A percentile compares a stretch with the other conserved stretches of the same genome.
Evolutionary conservation across 2,888 invertebrate species (phyloP).

Genomic region (Cataglyphis cursor): DNA sequence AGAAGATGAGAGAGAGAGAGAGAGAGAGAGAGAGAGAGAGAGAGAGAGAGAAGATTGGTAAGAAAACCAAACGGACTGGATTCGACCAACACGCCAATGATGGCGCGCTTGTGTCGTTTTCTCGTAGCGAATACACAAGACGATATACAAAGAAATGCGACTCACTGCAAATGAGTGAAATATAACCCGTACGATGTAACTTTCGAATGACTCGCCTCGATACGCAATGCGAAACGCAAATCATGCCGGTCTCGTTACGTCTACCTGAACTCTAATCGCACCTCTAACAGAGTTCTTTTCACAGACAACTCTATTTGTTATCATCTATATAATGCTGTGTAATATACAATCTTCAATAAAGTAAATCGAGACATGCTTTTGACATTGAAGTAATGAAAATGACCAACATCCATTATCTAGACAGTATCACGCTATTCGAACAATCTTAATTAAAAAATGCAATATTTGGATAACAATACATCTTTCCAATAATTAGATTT

Average conservation of each 20-base stretch:
- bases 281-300: slow-evolving; percentile 24
- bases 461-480: background rate
- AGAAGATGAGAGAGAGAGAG: slow-evolving; percentile 9
- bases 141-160: slow-evolving; percentile 53
- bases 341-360: background rate
- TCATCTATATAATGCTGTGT: background rate
- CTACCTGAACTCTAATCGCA: slow-evolving; percentile 31
- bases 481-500: background rate
- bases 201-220: slow-evolving; percentile 40
- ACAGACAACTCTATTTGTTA: slow-evolving; percentile 25
- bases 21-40: slow-evolving; percentile 45
- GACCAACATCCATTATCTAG: background rate
- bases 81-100: slow-evolving; percentile 52
- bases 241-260: slow-evolving; percentile 32
- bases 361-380: background rate
- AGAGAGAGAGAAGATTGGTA: slow-evolving; percentile 39
- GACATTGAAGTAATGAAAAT: slow-evolving; percentile 19
- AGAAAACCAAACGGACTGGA: slow-evolving; percentile 61
- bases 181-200: slow-evolving; percentile 22
- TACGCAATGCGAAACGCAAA: slow-evolving; percentile 32
- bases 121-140: slow-evolving; percentile 29
- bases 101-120: slow-evolving; percentile 46
- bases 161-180: slow-evolving; percentile 20
- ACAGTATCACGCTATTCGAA: background rate
- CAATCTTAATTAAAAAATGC: background rate